Percentiles rank a stretch among this genome's conserved stretches.
Conservation (phyloP, 1,140 invertebrate species). For the Mya arenaria region DNA sequence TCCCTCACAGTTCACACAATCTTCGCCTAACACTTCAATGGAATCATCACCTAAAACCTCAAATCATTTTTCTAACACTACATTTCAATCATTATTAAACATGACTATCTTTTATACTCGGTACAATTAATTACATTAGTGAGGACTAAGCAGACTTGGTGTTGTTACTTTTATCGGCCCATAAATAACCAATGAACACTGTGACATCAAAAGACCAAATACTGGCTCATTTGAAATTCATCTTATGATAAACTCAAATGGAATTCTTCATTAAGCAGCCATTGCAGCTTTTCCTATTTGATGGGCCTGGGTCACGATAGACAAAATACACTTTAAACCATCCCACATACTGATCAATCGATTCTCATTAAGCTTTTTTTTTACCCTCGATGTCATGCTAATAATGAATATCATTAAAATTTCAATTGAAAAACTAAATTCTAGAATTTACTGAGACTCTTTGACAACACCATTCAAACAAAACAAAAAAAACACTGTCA, state of each 20-base stretch:
- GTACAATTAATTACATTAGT: conserved; percentile 42
- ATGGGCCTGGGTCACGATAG: conserved; percentile 16
- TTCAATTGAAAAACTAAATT: too few species aligned
- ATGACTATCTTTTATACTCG: conserved; percentile 33
- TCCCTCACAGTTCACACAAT: too few species aligned
- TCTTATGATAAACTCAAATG: conserved; percentile 41
- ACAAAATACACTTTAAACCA: conserved; percentile 10
- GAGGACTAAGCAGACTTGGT: too few species aligned
- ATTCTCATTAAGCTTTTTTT: neutral
- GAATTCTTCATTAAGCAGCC: conserved; percentile 43
- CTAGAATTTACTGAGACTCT: too few species aligned
- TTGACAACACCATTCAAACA: too few species aligned
- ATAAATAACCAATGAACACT: conserved; percentile 36
- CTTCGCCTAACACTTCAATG: too few species aligned
- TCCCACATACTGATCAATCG: neutral
- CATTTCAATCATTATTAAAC: conserved; percentile 54
- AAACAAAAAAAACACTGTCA: too few species aligned
- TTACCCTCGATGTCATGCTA: too few species aligned
- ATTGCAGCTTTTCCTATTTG: conserved; percentile 22
- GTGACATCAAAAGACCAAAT: conserved; percentile 35
- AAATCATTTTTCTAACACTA: too few species aligned
- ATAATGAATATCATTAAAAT: too few species aligned
- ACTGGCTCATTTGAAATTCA: conserved; percentile 38
- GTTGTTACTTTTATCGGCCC: neutral
- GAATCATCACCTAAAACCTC: too few species aligned